A percentile compares a stretch with the other conserved stretches of the same genome.
Evolutionary conservation across 2,113 vertebrate species (phyloP).

Genomic region (Struthidea cinerea): DNA sequence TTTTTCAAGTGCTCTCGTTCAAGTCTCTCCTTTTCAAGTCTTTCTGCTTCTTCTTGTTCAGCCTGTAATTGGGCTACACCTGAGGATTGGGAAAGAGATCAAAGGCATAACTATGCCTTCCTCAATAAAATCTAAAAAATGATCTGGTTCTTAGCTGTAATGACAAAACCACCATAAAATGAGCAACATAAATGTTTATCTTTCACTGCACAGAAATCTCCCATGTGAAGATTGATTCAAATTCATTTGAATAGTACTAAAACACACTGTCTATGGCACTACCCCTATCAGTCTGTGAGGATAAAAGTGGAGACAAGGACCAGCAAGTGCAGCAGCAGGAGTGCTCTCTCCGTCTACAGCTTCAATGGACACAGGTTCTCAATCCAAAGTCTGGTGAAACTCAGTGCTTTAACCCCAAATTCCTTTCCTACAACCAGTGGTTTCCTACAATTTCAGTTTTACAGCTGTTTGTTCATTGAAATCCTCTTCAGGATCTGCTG

Average conservation of each 20-base stretch:
- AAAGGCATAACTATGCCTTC: not conserved
- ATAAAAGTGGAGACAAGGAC: not conserved
- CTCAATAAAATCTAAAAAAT: not conserved
- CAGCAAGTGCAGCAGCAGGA: not conserved
- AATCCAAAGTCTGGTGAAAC: not conserved
- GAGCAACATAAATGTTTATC: not conserved
- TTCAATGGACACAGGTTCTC: not conserved
- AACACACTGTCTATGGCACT: not conserved
- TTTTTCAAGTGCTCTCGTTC: conserved; percentile 67
- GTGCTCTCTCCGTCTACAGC: not conserved
- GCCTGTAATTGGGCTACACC: conserved; percentile 74
- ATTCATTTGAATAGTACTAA: not conserved
- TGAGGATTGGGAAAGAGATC: conserved; percentile 39
- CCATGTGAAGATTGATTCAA: not conserved
- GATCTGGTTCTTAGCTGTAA: not conserved
- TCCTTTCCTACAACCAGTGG: not conserved
- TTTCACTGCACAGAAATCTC: not conserved
- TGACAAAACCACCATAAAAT: not conserved
- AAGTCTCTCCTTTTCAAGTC: conserved; percentile 70
- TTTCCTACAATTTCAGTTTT: not conserved
- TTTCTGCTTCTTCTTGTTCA: conserved; percentile 76
- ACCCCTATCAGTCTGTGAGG: not conserved
- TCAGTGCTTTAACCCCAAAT: not conserved
- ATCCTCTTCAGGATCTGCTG: not conserved
- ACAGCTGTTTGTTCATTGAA: not conserved